Conservation (phyloP, 2,113 vertebrate genomes). For the Plectropomus leopardus region DNA sequence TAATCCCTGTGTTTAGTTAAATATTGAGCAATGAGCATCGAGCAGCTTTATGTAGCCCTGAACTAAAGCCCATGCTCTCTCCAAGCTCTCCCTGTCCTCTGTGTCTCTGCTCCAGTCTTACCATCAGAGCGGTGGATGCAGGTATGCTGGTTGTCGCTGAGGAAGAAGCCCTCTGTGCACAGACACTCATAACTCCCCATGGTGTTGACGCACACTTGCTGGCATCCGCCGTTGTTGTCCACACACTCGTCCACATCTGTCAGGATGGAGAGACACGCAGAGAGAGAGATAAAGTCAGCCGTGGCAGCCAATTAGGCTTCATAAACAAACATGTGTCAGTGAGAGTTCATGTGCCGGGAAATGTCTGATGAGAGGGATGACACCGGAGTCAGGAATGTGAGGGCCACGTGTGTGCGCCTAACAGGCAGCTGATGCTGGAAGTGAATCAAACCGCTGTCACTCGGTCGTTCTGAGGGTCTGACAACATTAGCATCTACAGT, state of each 20-base stretch:
- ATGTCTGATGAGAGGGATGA: slow-evolving; percentile 48
- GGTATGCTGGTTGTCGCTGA: slow-evolving; percentile 99
- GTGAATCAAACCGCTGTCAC: slow-evolving; percentile 23
- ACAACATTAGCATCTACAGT: neutral
- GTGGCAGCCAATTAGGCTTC: slow-evolving; percentile 25
- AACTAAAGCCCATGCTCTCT: neutral
- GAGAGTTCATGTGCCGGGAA: slow-evolving; percentile 59
- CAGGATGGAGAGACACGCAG: neutral
- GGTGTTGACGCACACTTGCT: slow-evolving; percentile 96
- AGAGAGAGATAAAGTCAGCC: slow-evolving; percentile 10
- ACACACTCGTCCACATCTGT: slow-evolving; percentile 96
- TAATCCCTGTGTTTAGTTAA: neutral
- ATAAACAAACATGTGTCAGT: slow-evolving; percentile 52
- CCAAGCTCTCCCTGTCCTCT: neutral
- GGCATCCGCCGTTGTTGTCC: slow-evolving; percentile 98
- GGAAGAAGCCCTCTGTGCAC: slow-evolving; percentile 94
- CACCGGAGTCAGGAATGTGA: slow-evolving; percentile 61
- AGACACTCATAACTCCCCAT: slow-evolving; percentile 99
- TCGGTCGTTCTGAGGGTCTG: neutral
- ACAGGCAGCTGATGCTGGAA: slow-evolving; percentile 41
- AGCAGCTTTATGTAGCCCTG: neutral
- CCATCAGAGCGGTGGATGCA: slow-evolving; percentile 98
- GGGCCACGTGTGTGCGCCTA: slow-evolving; percentile 22
- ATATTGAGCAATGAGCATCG: neutral
- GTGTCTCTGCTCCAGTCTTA: slow-evolving; percentile 80